Conservation (phyloP, 2,888 invertebrate species). For the Oligia fasciuncula region DNA sequence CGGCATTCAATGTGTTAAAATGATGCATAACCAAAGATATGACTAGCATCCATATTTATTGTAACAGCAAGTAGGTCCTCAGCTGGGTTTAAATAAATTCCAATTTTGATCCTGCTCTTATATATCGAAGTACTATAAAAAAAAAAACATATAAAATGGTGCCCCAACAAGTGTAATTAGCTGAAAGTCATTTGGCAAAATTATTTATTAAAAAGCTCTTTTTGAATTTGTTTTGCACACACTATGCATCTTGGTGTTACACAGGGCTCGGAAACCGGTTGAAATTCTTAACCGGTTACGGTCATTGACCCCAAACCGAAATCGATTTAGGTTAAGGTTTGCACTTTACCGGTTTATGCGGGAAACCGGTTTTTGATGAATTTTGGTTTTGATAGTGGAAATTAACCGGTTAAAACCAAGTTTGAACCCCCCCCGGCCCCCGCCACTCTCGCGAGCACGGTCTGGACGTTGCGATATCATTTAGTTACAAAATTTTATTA, state of each 20-base stretch:
- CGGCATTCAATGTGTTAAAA: neutral
- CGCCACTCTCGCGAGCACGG: too few relatives aligned
- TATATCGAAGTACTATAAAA: neutral
- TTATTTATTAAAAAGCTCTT: neutral
- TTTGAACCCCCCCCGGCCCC: too few relatives aligned
- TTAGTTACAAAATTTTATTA: too few relatives aligned
- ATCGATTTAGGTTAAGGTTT: too few relatives aligned
- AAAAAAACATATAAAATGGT: neutral
- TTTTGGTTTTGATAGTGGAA: too few relatives aligned
- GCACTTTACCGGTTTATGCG: too few relatives aligned
- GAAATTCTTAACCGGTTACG: too few relatives aligned
- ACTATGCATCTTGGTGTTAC: constrained; percentile 1
- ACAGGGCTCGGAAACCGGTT: too few relatives aligned
- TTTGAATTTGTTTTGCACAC: neutral
- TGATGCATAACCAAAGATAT: neutral
- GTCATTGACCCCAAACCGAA: too few relatives aligned
- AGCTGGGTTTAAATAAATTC: neutral
- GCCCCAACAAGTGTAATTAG: neutral
- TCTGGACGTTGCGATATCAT: too few relatives aligned
- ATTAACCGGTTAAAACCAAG: too few relatives aligned
- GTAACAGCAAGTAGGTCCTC: neutral
- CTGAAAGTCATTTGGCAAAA: neutral
- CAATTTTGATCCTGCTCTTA: neutral
- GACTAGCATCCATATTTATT: neutral
- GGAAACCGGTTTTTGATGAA: too few relatives aligned